These are phyloP conservation scores for Hedya salicella DNA, from an alignment of 2,888 invertebrate species.

Conservation along the genomic window DNA sequence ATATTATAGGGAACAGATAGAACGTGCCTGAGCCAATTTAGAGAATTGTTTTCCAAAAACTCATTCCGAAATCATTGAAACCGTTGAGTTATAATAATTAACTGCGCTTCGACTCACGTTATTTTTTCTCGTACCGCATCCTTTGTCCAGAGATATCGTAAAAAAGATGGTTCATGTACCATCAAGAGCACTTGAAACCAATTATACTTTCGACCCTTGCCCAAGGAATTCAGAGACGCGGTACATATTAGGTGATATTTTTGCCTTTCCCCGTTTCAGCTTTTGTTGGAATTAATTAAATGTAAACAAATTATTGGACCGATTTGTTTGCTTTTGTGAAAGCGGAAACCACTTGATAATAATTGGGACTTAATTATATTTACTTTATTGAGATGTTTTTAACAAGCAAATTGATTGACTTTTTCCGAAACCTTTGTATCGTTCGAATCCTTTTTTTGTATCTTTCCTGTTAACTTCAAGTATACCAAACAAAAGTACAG, in stretches of 20 bases:
- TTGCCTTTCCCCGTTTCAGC: constrained; percentile 43
- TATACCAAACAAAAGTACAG: too few relatives aligned
- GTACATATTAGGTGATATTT: constrained; percentile 57
- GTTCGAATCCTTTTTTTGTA: too few relatives aligned
- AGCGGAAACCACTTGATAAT: constrained; percentile 33
- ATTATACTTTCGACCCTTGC: constrained; percentile 72
- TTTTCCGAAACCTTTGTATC: too few relatives aligned
- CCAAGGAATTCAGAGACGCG: constrained; percentile 53
- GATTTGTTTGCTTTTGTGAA: constrained; percentile 50
- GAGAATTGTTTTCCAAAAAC: too few relatives aligned
- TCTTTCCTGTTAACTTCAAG: too few relatives aligned
- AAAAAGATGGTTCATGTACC: constrained; percentile 63
- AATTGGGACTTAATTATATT: constrained; percentile 48
- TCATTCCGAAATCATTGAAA: neutral
- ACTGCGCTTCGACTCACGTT: neutral
- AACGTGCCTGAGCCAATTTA: too few relatives aligned
- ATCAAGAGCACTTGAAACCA: constrained; percentile 72
- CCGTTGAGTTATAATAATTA: neutral
- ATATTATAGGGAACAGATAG: too few relatives aligned
- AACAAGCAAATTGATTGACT: constrained; percentile 12
- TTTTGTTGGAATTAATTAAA: constrained; percentile 62
- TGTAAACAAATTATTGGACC: constrained; percentile 62
- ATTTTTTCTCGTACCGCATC: constrained; percentile 10
- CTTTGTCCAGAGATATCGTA: constrained; percentile 53
- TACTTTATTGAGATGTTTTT: constrained; percentile 44